Percentiles rank a stretch among this genome's conserved stretches.
Conservation (phyloP, 2,888 invertebrate species). For the Zonitis immaculata region DNA sequence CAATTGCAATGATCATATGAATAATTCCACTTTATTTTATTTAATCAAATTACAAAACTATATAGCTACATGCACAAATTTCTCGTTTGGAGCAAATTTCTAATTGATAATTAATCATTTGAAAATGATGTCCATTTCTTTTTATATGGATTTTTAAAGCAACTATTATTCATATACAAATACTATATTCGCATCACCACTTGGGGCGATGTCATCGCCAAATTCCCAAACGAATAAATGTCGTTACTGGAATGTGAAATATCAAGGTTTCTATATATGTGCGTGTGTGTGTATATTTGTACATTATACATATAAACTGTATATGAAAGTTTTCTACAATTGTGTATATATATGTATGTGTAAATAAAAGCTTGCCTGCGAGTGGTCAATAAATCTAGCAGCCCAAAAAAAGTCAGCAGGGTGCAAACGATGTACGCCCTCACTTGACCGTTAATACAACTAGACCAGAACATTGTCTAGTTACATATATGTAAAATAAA, state of each 20-base stretch:
- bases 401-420: slow-evolving; percentile 25
- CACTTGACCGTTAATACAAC: not conserved
- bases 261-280: not conserved
- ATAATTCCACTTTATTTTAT: too few species aligned
- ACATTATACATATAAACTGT: not conserved
- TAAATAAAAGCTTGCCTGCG: slow-evolving; percentile 25
- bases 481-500: not conserved
- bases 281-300: not conserved
- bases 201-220: not conserved
- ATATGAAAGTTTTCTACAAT: not conserved
- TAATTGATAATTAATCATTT: too few species aligned
- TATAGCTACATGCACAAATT: too few species aligned
- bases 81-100: too few species aligned
- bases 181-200: not conserved
- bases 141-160: not conserved
- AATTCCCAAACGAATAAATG: not conserved
- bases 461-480: not conserved
- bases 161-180: not conserved
- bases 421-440: slow-evolving; percentile 8
- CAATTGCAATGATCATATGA: too few species aligned
- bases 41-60: too few species aligned
- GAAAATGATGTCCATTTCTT: too few species aligned
- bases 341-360: not conserved
- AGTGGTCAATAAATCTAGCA: slow-evolving; percentile 33
- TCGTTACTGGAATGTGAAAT: not conserved